Conservation (phyloP, 2,113 vertebrate genomes). For the Poeciliopsis prolifica region DNA sequence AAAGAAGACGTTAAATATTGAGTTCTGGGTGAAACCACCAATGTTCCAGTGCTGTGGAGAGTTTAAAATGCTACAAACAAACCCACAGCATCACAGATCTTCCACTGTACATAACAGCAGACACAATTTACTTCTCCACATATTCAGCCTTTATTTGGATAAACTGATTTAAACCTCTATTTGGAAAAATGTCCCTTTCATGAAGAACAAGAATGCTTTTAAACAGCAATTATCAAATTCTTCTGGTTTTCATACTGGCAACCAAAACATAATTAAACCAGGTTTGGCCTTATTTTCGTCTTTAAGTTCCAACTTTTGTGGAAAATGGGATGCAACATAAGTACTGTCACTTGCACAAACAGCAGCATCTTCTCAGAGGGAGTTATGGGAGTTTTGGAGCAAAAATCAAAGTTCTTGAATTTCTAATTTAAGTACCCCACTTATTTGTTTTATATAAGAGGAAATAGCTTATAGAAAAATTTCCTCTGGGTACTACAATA, state of each 20-base stretch:
- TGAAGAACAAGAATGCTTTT: too few relatives aligned
- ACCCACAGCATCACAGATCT: too few relatives aligned
- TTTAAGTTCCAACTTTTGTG: not conserved
- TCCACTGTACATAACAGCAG: too few relatives aligned
- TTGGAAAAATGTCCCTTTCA: too few relatives aligned
- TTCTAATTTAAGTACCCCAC: not conserved
- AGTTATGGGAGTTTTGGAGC: not conserved
- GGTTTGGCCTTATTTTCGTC: not conserved
- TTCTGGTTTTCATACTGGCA: too few relatives aligned
- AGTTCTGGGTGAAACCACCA: not conserved
- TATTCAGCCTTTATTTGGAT: too few relatives aligned
- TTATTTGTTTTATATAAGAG: too few relatives aligned
- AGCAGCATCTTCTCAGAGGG: not conserved
- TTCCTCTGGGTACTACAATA: too few relatives aligned
- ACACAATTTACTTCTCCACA: not conserved
- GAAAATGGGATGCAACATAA: not conserved
- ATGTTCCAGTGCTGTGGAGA: not conserved
- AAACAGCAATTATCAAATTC: too few relatives aligned
- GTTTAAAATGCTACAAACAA: not conserved
- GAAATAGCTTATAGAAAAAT: too few relatives aligned
- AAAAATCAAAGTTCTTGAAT: not conserved
- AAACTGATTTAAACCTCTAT: too few relatives aligned
- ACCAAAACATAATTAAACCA: not conserved
- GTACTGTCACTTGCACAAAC: not conserved
- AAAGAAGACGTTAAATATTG: not conserved